Percentiles rank a stretch among this genome's conserved stretches.
Evolutionary conservation across 1,140 invertebrate species (phyloP).

Genomic region (Drosophila asahinai): DNA sequence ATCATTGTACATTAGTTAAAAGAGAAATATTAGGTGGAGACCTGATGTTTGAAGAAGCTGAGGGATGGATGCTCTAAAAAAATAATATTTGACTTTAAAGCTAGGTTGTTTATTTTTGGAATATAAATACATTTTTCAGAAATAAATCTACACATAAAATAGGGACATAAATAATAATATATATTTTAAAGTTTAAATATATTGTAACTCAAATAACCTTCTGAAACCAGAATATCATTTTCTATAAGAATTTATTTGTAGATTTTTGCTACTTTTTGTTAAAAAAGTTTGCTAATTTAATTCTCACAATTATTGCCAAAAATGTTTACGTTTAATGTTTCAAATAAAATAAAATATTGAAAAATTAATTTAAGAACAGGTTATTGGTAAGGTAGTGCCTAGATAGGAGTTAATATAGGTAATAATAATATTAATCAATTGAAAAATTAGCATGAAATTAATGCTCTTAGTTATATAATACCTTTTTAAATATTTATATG

Average conservation of each 20-base stretch:
- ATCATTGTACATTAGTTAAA: slow-evolving; percentile 66
- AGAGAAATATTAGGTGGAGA: slow-evolving; percentile 35
- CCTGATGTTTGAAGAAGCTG: not conserved
- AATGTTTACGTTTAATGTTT: too few relatives aligned
- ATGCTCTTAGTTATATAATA: not conserved
- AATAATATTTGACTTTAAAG: not conserved
- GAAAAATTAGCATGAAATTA: not conserved
- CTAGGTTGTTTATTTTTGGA: not conserved
- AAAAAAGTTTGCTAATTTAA: too few relatives aligned
- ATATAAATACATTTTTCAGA: not conserved
- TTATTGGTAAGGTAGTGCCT: too few relatives aligned
- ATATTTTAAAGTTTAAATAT: too few relatives aligned
- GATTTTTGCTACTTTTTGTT: not conserved
- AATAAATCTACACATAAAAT: not conserved
- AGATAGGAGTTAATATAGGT: too few relatives aligned
- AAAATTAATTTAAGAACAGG: too few relatives aligned
- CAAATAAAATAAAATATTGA: too few relatives aligned
- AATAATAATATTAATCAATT: not conserved
- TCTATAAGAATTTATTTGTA: not conserved
- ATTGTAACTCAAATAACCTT: too few relatives aligned
- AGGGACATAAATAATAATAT: too few relatives aligned
- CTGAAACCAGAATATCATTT: too few relatives aligned
- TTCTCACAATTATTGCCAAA: too few relatives aligned
- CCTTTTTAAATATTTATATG: not conserved
- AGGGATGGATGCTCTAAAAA: slow-evolving; percentile 2